phyloP scores from a whole-genome alignment of 2,888 invertebrate species.

The Xiphydria camelus region DNA sequence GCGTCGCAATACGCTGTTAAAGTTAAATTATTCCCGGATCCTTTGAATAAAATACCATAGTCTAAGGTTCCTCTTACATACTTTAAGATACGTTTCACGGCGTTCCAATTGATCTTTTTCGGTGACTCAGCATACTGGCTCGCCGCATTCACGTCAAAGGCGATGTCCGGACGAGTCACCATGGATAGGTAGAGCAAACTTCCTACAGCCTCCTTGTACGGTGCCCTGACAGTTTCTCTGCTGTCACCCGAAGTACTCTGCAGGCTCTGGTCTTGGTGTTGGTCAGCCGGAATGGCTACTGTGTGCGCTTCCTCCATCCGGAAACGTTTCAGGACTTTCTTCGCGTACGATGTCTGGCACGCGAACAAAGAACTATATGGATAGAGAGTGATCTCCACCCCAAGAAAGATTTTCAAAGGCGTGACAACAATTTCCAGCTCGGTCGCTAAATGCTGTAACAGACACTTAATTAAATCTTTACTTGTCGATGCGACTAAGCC shows the following conservation, averaged over 20 bases:
- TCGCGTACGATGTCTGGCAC: background rate
- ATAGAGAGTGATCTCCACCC: background rate
- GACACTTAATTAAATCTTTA: background rate
- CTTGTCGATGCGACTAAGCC: constrained; percentile 16
- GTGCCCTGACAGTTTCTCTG: background rate
- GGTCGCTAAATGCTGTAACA: constrained; percentile 9
- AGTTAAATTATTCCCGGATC: background rate
- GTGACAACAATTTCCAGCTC: constrained; percentile 4
- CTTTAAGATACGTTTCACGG: constrained; percentile 21
- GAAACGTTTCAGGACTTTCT: background rate
- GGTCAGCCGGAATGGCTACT: background rate
- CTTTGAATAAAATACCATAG: constrained; percentile 12
- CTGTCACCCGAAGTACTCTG: background rate
- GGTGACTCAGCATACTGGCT: constrained; percentile 12
- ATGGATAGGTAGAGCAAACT: constrained; percentile 19
- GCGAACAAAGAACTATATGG: constrained; percentile 3
- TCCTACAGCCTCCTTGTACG: constrained; percentile 22
- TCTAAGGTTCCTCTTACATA: constrained; percentile 17
- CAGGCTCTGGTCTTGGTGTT: background rate
- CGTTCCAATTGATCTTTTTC: constrained; percentile 19
- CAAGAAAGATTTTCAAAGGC: background rate
- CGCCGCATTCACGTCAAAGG: constrained; percentile 15
- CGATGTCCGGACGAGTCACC: constrained; percentile 21
- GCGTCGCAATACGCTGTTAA: constrained; percentile 20
- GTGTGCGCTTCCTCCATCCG: background rate